phyloP scores from a whole-genome alignment of 2,113 vertebrate species.

The Xenopus tropicalis region UCB_Xtro_10.0 CM004450.2:127881001-127881500 shows the following conservation, averaged over 20 bases:
- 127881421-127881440: too few species aligned
- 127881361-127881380: too few species aligned
- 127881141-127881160: conserved; percentile 28
- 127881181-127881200: conserved; percentile 11
- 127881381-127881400: too few species aligned
- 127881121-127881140: conserved; percentile 16
- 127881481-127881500: too few species aligned
- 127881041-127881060: conserved; percentile 29
- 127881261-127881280: conserved; percentile 21
- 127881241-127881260: conserved; percentile 20
- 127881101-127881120: conserved; percentile 5
- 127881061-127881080: conserved; percentile 15
- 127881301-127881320: conserved; percentile 20
- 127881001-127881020: background rate
- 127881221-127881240: conserved; percentile 33
- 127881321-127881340: background rate
- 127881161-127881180: conserved; percentile 18
- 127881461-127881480: too few species aligned
- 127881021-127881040: conserved; percentile 32
- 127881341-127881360: background rate
- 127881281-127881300: conserved; percentile 27
- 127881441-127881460: too few species aligned
- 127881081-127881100: conserved; percentile 19
- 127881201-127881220: conserved; percentile 31
- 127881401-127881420: too few species aligned